Evolutionary conservation across 1,140 invertebrate genomes (phyloP), one percentile per base, ranked within the genome.

Genomic region (Heliconius eleuchia): DNA sequence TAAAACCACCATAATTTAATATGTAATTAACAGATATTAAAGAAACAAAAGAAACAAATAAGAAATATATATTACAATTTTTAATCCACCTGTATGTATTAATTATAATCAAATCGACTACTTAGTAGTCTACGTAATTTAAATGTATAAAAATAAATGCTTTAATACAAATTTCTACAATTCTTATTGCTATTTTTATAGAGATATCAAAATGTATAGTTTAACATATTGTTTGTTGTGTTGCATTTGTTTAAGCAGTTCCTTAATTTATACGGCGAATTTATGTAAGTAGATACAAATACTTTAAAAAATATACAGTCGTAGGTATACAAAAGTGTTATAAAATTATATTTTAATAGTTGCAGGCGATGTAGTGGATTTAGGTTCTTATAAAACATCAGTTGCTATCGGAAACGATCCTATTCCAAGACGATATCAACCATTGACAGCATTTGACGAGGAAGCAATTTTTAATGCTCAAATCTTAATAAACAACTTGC

Each of bases 401-500:
- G 4, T 66, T 66, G 60, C 60, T 16, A 66, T 66, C 5, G 60
- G 60, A 11, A 66, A 66, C 30, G 60, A 23, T 30, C 60, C 60
- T 6, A 30, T 16, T 3, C 60, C 60, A 30, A 13, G 3, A 23
- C 60, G 60, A 3, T 66, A 66, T 66, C 3, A 16, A 1, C 23
- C 60, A 30, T 30, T 66, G 23, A 66, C 60, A 13, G 27, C 30
- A 27, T 4, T 30, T 6, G 60, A 66, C 60, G 13, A 66, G 27
- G 30, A 66, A 16, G 27, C 60, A 13, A 66, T 71, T 71, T 39
- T 55, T 37, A 76, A 46, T 50, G 70, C 46, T 60, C 34, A 79
- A 72, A 71, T 70, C 34, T 23, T 70, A 60, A 46, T 75, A 75
- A 73, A 79, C 73, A 73, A 30, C 16, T 6, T 46, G 11, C 39